phyloP scores from a whole-genome alignment of 2,113 vertebrate genomes.

The Polypterus senegalus region DNA sequence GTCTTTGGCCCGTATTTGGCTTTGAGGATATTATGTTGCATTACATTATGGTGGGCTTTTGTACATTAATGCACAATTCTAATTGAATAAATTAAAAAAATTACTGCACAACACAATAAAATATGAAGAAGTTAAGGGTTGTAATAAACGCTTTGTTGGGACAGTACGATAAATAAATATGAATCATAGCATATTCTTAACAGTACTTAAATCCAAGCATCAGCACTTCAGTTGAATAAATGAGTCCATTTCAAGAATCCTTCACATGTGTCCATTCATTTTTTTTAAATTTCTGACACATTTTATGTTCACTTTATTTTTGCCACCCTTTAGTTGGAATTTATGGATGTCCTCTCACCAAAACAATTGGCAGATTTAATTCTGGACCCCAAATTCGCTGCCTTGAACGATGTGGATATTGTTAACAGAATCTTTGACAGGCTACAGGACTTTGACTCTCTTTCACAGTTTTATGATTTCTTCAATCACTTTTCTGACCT shows the following conservation, averaged over 20 bases:
- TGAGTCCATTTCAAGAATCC: not conserved
- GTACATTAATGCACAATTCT: too few relatives aligned
- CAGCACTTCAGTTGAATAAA: slow-evolving; percentile 28
- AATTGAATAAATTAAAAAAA: too few relatives aligned
- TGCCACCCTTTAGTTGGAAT: slow-evolving; percentile 11
- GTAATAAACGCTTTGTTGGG: too few relatives aligned
- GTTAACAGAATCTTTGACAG: not conserved
- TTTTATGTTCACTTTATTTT: not conserved
- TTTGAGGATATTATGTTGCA: too few relatives aligned
- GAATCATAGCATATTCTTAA: slow-evolving; percentile 9
- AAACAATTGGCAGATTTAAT: not conserved
- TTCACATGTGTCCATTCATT: not conserved
- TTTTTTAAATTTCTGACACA: not conserved
- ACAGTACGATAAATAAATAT: not conserved
- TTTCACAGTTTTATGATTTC: not conserved
- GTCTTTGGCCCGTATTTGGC: too few relatives aligned
- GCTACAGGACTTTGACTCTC: not conserved
- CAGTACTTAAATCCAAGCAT: slow-evolving; percentile 14
- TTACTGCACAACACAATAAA: too few relatives aligned
- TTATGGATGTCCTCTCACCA: slow-evolving; percentile 9
- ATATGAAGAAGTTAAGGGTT: too few relatives aligned
- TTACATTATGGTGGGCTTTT: too few relatives aligned
- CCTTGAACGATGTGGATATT: not conserved
- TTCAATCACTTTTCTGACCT: too few relatives aligned
- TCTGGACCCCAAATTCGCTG: not conserved